A percentile compares a stretch with the other conserved stretches of the same genome.
phyloP scores from a whole-genome alignment of 2,888 invertebrate genomes.

The Caradrina kadenii region DNA sequence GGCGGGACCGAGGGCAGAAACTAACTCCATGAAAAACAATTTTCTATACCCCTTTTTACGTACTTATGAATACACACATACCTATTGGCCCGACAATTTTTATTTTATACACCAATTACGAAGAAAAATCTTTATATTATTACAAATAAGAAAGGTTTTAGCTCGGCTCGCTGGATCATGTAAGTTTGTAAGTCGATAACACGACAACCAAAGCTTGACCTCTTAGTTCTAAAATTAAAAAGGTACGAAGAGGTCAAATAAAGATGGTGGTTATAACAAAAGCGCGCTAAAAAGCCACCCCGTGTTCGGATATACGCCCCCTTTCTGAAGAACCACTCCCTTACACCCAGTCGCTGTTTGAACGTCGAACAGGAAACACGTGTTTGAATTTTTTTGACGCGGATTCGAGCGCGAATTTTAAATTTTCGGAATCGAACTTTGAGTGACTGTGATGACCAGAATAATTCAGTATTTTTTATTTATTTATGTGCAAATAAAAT shows the following conservation, averaged over 20 bases:
- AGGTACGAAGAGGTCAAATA: slow-evolving; percentile 70
- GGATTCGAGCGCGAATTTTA: slow-evolving; percentile 51
- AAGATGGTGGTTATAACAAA: slow-evolving; percentile 77
- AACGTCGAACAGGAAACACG: slow-evolving; percentile 70
- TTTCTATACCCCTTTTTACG: slow-evolving; percentile 70
- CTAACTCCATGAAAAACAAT: slow-evolving; percentile 71
- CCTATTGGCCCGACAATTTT: slow-evolving; percentile 56
- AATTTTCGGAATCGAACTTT: slow-evolving; percentile 50
- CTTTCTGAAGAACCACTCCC: slow-evolving; percentile 84
- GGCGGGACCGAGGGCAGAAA: slow-evolving; percentile 56
- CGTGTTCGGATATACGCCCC: slow-evolving; percentile 80
- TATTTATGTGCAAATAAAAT: slow-evolving; percentile 47
- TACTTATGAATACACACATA: slow-evolving; percentile 71
- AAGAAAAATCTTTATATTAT: slow-evolving; percentile 41
- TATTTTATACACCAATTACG: slow-evolving; percentile 40
- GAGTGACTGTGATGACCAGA: slow-evolving; percentile 54
- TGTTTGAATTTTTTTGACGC: slow-evolving; percentile 36
- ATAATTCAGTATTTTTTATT: slow-evolving; percentile 45
- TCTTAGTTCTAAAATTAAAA: slow-evolving; percentile 34
- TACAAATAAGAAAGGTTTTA: slow-evolving; percentile 51
- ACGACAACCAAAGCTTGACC: slow-evolving; percentile 71
- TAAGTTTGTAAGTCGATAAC: slow-evolving; percentile 73
- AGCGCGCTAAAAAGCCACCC: slow-evolving; percentile 86
- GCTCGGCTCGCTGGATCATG: slow-evolving; percentile 36
- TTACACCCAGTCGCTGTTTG: slow-evolving; percentile 77